A percentile compares a stretch with the other conserved stretches of the same genome.
Evolutionary conservation across 2,888 invertebrate genomes (phyloP).

Genomic region (Zele albiditarsus): DNA sequence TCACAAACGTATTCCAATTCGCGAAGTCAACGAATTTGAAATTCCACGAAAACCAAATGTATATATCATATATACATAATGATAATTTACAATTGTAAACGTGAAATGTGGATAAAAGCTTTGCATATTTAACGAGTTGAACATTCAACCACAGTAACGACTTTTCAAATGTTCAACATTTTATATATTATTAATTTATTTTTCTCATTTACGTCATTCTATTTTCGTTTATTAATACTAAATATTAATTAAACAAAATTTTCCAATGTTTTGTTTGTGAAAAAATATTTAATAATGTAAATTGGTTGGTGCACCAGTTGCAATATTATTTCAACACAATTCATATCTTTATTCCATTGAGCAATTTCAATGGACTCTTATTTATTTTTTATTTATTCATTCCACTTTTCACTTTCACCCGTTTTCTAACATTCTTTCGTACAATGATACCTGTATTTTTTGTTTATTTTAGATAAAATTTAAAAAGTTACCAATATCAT

Average conservation of each 20-base stretch:
- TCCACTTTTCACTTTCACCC: background rate
- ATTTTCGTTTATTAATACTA: constrained; percentile 23
- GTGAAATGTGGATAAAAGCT: constrained; percentile 53
- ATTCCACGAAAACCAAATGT: constrained; percentile 29
- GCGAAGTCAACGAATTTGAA: constrained; percentile 16
- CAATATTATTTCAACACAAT: background rate
- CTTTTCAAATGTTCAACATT: constrained; percentile 10
- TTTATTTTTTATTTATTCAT: background rate
- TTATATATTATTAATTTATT: too few species aligned
- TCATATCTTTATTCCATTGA: background rate
- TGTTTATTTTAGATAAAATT: background rate
- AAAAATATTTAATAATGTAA: too few species aligned
- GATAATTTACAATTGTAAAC: constrained; percentile 60
- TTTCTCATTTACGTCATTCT: too few species aligned
- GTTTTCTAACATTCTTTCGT: background rate
- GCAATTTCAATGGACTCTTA: background rate
- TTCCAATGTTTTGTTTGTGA: too few species aligned
- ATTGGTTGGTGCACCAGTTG: too few species aligned
- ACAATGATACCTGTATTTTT: background rate
- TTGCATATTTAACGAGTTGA: constrained; percentile 57
- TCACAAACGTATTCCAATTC: background rate
- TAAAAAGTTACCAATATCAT: background rate
- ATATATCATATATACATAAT: constrained; percentile 18
- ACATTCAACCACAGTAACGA: constrained; percentile 25
- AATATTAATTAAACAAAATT: constrained; percentile 2